These are phyloP conservation scores for Danio aesculapii DNA, from an alignment of 2,797 vertebrate species.

Conservation along the genomic window DNA sequence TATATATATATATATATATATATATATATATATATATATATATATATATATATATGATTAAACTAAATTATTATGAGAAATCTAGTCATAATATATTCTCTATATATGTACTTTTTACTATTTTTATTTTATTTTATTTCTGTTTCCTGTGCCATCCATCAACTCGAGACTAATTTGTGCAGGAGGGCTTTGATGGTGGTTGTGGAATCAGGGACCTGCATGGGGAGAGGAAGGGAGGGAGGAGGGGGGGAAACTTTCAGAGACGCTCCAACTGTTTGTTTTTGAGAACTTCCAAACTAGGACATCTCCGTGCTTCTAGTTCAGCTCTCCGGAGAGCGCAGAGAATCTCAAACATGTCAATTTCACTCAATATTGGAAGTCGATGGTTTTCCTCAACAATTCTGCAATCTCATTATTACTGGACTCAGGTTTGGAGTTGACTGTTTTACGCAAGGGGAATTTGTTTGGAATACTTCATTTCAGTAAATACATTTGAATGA, in stretches of 20 bases:
- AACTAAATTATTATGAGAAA: too few species aligned
- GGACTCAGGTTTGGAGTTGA: not conserved
- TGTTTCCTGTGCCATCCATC: slow-evolving; percentile 13
- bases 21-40: too few species aligned
- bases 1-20: too few species aligned
- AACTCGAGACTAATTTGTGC: slow-evolving; percentile 9
- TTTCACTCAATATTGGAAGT: slow-evolving; percentile 37
- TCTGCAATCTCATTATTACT: not conserved
- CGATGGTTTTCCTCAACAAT: slow-evolving; percentile 11
- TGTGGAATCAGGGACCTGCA: slow-evolving; percentile 16
- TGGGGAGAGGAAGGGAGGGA: not conserved
- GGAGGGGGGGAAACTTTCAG: slow-evolving; percentile 22
- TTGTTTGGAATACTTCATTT: too few species aligned
- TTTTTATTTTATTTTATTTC: too few species aligned
- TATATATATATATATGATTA: too few species aligned
- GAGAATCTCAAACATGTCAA: slow-evolving; percentile 40
- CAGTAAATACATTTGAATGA: not conserved
- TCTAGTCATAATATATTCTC: too few species aligned
- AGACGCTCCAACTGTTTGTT: slow-evolving; percentile 43
- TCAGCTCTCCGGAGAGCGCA: slow-evolving; percentile 36
- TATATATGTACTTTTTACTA: too few species aligned
- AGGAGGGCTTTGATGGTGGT: slow-evolving; percentile 37
- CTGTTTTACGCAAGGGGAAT: not conserved
- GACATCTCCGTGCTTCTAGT: slow-evolving; percentile 40
- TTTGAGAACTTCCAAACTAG: slow-evolving; percentile 48